These are phyloP conservation scores for Nestor notabilis DNA, from an alignment of 2,113 vertebrate genomes.

Conservation along the genomic window DNA sequence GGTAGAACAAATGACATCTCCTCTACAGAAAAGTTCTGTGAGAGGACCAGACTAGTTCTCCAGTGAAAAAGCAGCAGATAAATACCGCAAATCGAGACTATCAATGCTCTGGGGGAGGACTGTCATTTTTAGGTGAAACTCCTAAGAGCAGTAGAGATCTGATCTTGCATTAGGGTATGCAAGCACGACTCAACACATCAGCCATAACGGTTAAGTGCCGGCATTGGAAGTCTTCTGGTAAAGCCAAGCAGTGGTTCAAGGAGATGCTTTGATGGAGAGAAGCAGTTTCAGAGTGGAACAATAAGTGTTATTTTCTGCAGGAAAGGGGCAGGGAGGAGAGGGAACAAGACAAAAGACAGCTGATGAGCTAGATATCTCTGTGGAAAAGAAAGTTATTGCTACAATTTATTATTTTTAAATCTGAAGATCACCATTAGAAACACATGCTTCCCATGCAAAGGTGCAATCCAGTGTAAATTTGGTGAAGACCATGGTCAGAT, in stretches of 20 bases:
- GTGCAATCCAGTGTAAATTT: conserved; percentile 9
- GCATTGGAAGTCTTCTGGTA: background rate
- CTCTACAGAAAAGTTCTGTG: background rate
- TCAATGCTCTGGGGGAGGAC: background rate
- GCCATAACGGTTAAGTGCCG: background rate
- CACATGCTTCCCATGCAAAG: background rate
- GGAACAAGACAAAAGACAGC: background rate
- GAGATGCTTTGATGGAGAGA: background rate
- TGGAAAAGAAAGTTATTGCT: background rate
- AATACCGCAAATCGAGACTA: background rate
- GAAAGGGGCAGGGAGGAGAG: background rate
- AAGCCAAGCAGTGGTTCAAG: background rate
- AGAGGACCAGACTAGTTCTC: background rate
- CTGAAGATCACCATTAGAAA: conserved; percentile 25
- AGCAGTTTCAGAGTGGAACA: background rate
- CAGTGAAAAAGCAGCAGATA: background rate
- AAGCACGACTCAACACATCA: background rate
- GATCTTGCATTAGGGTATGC: background rate
- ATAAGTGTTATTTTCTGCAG: background rate
- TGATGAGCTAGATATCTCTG: background rate
- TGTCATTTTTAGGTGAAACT: background rate
- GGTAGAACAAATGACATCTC: background rate
- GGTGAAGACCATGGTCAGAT: background rate
- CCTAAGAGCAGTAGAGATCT: background rate
- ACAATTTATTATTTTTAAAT: background rate